Evolutionary conservation across 2,888 invertebrate species (phyloP).

Genomic region (Pseudeuparius sepicola): DNA sequence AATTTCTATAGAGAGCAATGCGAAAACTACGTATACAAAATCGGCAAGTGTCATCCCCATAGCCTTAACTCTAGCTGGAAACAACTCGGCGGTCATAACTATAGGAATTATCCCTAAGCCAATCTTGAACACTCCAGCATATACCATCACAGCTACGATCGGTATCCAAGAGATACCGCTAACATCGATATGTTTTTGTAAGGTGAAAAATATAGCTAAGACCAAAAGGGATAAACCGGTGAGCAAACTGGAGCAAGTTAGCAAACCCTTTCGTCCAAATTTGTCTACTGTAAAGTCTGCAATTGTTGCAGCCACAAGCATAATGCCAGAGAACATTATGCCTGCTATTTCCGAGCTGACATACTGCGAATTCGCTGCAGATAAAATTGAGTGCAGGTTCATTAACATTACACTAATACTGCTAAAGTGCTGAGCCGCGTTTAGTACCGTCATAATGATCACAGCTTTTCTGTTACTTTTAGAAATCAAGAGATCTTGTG

Average conservation of each 20-base stretch:
- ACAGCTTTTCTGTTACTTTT: constrained; percentile 36
- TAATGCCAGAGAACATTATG: constrained; percentile 33
- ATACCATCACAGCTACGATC: constrained; percentile 15
- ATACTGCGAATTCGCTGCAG: constrained; percentile 31
- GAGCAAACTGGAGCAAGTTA: constrained; percentile 31
- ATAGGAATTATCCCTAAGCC: constrained; percentile 37
- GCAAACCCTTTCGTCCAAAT: constrained; percentile 33
- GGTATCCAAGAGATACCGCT: constrained; percentile 27
- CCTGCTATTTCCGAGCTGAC: constrained; percentile 27
- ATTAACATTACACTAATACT: constrained; percentile 37
- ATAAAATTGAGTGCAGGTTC: constrained; percentile 34
- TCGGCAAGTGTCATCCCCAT: constrained; percentile 37
- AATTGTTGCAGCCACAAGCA: constrained; percentile 32
- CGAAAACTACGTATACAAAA: constrained; percentile 33
- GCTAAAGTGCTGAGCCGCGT: constrained; percentile 36
- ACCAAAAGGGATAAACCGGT: constrained; percentile 31
- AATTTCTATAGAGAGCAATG: constrained; percentile 32
- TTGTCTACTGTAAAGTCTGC: constrained; percentile 33
- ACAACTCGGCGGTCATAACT: constrained; percentile 36
- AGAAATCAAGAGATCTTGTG: constrained; percentile 32
- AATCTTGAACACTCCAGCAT: constrained; percentile 31
- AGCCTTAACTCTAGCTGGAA: constrained; percentile 36
- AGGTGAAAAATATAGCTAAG: constrained; percentile 33
- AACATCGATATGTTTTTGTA: constrained; percentile 30
- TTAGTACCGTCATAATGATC: constrained; percentile 35